phyloP scores from a whole-genome alignment of 1,140 invertebrate genomes.

The Brachionus plicatilis region DNA sequence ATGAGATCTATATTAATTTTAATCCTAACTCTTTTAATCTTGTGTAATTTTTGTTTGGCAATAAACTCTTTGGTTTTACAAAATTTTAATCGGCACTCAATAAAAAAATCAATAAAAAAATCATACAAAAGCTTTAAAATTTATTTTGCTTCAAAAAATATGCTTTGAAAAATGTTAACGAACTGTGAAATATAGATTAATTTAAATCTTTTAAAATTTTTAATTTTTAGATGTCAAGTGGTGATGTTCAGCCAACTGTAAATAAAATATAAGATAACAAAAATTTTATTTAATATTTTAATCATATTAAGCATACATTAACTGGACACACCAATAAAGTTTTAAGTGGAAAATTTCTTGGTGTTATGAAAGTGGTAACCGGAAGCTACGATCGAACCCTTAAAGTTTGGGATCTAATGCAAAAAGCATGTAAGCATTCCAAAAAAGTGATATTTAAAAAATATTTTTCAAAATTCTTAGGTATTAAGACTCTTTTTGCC shows the following conservation, averaged over 20 bases:
- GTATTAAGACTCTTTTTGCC: conserved; percentile 90
- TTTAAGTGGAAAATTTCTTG: conserved; percentile 54
- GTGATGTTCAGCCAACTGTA: conserved; percentile 36
- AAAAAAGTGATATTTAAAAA: conserved; percentile 45
- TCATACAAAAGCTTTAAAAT: too few species aligned
- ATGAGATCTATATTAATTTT: too few species aligned
- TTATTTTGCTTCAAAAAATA: too few species aligned
- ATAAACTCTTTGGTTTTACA: too few species aligned
- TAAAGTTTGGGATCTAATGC: conserved; percentile 91
- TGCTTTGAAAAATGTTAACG: too few species aligned
- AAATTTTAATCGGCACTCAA: too few species aligned
- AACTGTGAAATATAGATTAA: too few species aligned
- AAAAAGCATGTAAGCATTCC: conserved; percentile 74
- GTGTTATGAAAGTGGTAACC: conserved; percentile 60
- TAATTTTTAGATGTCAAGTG: background rate
- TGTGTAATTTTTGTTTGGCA: too few species aligned
- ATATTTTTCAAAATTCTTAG: conserved; percentile 56
- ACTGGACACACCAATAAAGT: conserved; percentile 92
- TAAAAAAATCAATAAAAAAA: too few species aligned
- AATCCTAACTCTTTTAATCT: too few species aligned
- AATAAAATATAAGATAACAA: background rate
- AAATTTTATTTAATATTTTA: conserved; percentile 17
- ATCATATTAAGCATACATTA: conserved; percentile 75
- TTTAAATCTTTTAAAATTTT: background rate
- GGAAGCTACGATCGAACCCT: conserved; percentile 90